These are phyloP conservation scores for Todiramphus saurophagus DNA, from an alignment of 2,113 vertebrate species.

Conservation along the genomic window DNA sequence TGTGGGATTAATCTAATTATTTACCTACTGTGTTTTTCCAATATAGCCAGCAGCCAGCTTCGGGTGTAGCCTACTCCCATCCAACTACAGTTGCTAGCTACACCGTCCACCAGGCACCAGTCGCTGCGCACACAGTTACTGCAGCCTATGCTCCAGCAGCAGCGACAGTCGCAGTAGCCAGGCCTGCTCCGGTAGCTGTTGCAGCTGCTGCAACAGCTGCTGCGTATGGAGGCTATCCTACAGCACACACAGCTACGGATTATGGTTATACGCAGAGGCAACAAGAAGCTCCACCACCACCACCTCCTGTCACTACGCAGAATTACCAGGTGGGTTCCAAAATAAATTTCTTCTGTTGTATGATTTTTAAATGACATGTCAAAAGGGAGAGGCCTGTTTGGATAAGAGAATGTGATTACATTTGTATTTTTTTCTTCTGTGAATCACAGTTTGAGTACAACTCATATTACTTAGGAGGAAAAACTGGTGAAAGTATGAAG, in stretches of 20 bases:
- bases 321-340: constrained; percentile 68
- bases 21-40: constrained; percentile 20
- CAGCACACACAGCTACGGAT: constrained; percentile 88
- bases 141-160: constrained; percentile 93
- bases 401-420: not conserved
- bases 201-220: constrained; percentile 91
- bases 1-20: not conserved
- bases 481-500: not conserved
- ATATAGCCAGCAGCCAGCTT: constrained; percentile 91
- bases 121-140: constrained; percentile 93
- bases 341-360: not conserved
- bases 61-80: constrained; percentile 96
- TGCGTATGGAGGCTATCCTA: constrained; percentile 94
- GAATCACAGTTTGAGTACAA: not conserved
- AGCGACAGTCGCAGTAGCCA: constrained; percentile 89
- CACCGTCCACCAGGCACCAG: constrained; percentile 96
- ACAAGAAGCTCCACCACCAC: constrained; percentile 93
- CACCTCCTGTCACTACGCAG: constrained; percentile 90
- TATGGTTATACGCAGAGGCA: constrained; percentile 95
- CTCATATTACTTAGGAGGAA: not conserved
- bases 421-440: not conserved
- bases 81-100: constrained; percentile 99
- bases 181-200: constrained; percentile 90
- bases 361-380: not conserved
- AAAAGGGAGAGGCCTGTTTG: not conserved